phyloP scores from a whole-genome alignment of 2,797 vertebrate species.

The Acanthiza pusilla region DNA sequence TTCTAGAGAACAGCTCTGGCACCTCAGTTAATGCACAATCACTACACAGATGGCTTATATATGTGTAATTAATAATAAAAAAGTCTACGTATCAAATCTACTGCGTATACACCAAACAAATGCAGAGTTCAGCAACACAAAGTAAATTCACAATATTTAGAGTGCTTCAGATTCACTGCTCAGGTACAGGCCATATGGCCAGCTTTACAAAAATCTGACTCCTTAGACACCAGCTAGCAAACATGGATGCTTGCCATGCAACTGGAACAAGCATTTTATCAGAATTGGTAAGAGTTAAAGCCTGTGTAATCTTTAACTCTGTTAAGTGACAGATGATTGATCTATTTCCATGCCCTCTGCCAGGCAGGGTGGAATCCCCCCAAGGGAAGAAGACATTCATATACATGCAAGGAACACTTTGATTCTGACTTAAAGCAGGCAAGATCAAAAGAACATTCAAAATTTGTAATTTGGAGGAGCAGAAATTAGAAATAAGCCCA shows the following conservation, averaged over 20 bases:
- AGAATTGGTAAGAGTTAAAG: background rate
- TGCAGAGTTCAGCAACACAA: background rate
- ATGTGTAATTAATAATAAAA: background rate
- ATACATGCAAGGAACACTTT: background rate
- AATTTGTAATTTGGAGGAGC: background rate
- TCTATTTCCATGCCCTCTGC: background rate
- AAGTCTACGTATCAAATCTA: background rate
- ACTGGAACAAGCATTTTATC: background rate
- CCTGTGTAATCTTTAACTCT: background rate
- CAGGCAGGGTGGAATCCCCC: background rate
- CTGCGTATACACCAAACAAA: background rate
- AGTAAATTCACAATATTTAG: background rate
- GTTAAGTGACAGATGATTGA: background rate
- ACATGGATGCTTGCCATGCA: background rate
- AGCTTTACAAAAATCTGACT: background rate
- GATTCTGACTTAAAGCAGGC: background rate
- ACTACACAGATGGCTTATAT: background rate
- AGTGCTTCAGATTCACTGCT: background rate
- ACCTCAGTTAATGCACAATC: background rate
- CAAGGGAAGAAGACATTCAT: background rate
- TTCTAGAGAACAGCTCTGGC: background rate
- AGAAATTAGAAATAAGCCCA: background rate
- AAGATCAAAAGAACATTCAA: background rate
- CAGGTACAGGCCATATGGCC: background rate
- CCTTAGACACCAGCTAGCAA: background rate